Conservation (phyloP, 2,113 vertebrate genomes). For the Heterotis niloticus region DNA sequence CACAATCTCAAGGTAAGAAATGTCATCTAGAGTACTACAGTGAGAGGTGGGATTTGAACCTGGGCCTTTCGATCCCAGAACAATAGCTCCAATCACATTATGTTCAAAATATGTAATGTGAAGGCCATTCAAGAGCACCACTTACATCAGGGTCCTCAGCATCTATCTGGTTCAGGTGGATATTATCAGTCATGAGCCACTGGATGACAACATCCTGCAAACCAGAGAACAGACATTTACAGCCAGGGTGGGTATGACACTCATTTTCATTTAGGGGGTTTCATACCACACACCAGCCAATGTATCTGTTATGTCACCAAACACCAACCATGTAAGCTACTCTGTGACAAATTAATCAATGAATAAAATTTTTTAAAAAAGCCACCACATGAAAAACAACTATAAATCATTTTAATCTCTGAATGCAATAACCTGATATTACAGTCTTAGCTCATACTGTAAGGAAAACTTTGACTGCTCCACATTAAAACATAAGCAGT, state of each 20-base stretch:
- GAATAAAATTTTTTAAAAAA: no score
- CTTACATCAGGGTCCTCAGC: constrained; percentile 90
- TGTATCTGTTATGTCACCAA: not conserved
- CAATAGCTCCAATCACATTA: not conserved
- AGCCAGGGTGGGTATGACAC: no score
- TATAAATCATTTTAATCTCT: no score
- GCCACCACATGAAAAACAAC: no score
- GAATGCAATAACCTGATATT: no score
- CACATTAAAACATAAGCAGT: no score
- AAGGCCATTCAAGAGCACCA: not conserved
- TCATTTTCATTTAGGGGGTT: no score
- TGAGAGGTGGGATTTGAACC: no score
- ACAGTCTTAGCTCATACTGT: no score
- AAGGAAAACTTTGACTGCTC: no score
- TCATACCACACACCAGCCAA: no score
- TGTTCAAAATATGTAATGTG: not conserved
- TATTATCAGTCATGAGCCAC: constrained; percentile 85
- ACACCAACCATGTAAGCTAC: not conserved
- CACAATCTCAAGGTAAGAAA: not conserved
- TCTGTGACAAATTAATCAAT: no score
- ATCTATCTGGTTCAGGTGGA: constrained; percentile 90
- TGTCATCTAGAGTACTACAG: not conserved
- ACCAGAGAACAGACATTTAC: constrained; percentile 28
- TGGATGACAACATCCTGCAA: constrained; percentile 89
- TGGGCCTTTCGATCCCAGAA: not conserved